Base-by-base conservation (phyloP, 1,140 invertebrate genomes). In the Brachionus calyciflorus region DNA sequence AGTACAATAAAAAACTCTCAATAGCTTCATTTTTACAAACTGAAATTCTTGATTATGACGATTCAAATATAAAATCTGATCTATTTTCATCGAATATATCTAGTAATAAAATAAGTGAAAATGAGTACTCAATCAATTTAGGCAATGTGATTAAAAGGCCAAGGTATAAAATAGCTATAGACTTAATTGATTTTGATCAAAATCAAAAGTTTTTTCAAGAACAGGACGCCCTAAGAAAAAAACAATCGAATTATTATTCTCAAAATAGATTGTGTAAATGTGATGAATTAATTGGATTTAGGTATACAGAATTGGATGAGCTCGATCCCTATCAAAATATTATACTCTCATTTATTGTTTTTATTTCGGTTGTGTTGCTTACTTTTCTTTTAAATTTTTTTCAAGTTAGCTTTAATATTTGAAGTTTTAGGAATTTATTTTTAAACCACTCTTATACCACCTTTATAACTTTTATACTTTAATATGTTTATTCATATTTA, bases 311-410 rank as follows among this genome's bases (percentile, higher is more conserved):
- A 37, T 7, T 17, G 19, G 19, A 17, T 17, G 28, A 60, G 10
- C 37, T 60, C 3, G 55, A 28, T 37, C 37, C 33, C n/a, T 60
- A 33, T 60, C 55, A 60, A 60, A 60, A 33, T 6, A 40, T 60
- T 37, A n/a, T 60, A 7, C 17, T 60, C 9, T 60, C 55, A 37
- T 21, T 60, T 1, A 37, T 60, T 28, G 33, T 60, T 17, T 60
- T 60, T 60, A 19, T 60, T 3, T 17, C 37, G 9, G 30, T 60
- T 17, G 37, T 60, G 14, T n/a, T 60, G 37, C n/a, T 60, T 37
- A 60, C 55, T 37, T 60, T 60, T 60, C 1, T 60, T 12, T 19
- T 60, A 19, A 60, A 60, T 37, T 60, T 60, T 60, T 60, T 60
- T 60, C 55, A 60, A 60, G 4, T 30, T 2, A 19, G 14, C 19